phyloP scores from a whole-genome alignment of 2,113 vertebrate species.

The Numida meleagris region DNA sequence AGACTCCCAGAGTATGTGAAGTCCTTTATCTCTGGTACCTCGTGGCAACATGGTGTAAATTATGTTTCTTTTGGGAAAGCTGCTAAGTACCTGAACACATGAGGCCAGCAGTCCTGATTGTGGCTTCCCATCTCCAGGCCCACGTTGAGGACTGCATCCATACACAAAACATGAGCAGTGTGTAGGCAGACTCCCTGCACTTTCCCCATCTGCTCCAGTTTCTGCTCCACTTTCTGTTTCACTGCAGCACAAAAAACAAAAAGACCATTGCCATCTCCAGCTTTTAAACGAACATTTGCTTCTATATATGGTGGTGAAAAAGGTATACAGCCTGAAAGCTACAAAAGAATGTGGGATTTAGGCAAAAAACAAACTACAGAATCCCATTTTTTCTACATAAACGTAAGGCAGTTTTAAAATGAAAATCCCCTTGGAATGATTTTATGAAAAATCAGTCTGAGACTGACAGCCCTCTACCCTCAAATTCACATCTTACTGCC shows the following conservation, averaged over 20 bases:
- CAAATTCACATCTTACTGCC: not conserved
- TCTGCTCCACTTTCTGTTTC: slow-evolving; percentile 89
- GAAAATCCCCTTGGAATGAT: not conserved
- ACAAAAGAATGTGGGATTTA: not conserved
- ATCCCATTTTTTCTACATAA: not conserved
- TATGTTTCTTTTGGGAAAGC: not conserved
- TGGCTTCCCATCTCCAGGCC: slow-evolving; percentile 93
- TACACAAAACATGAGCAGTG: slow-evolving; percentile 89
- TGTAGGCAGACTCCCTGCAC: slow-evolving; percentile 86
- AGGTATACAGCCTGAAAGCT: not conserved
- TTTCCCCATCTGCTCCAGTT: slow-evolving; percentile 89
- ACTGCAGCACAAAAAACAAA: slow-evolving; percentile 70
- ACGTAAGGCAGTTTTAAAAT: not conserved
- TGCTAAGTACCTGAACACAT: slow-evolving; percentile 85
- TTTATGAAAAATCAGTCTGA: not conserved
- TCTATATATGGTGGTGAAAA: not conserved
- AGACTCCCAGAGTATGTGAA: not conserved
- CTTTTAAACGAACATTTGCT: not conserved
- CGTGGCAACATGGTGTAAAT: not conserved
- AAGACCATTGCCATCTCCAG: not conserved
- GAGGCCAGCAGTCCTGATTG: slow-evolving; percentile 91
- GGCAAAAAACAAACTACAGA: not conserved
- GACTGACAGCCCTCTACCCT: not conserved
- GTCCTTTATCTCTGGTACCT: not conserved
- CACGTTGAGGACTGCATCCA: slow-evolving; percentile 92